phyloP scores from a whole-genome alignment of 2,113 vertebrate species.

The Clarias batrachus region DNA sequence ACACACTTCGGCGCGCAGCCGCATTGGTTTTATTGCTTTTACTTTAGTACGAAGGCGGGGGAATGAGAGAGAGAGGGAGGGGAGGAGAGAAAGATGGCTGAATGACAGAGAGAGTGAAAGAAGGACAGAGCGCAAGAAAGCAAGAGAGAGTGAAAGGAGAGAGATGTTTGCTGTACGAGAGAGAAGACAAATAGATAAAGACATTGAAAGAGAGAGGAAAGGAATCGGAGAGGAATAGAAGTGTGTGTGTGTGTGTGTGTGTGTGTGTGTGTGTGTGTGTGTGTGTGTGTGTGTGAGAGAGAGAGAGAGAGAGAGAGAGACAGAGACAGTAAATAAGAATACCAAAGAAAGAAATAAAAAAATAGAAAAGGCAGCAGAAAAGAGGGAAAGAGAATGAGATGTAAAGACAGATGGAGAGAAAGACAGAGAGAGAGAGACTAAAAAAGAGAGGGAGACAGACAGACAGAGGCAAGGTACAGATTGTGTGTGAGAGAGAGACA shows the following conservation, averaged over 20 bases:
- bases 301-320: background rate
- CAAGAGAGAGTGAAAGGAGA: slow-evolving; percentile 53
- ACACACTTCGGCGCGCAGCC: slow-evolving; percentile 25
- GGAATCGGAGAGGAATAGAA: background rate
- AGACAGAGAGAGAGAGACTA: background rate
- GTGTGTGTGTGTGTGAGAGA: no score
- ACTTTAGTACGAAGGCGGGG: slow-evolving; percentile 48
- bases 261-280: no score
- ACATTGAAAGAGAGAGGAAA: background rate
- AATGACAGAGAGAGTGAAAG: slow-evolving; percentile 69
- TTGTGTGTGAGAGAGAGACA: slow-evolving; percentile 43
- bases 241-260: no score
- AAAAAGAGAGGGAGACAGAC: background rate
- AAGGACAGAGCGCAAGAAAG: slow-evolving; percentile 51
- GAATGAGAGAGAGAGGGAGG: slow-evolving; percentile 52
- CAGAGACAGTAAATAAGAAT: slow-evolving; percentile 44
- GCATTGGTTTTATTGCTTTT: slow-evolving; percentile 53
- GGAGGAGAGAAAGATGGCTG: slow-evolving; percentile 26
- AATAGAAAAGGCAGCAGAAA: background rate
- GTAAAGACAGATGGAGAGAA: slow-evolving; percentile 22
- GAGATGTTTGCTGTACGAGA: slow-evolving; percentile 53
- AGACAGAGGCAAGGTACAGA: background rate
- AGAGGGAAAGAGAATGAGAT: background rate
- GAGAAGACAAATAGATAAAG: slow-evolving; percentile 56
- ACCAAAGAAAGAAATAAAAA: slow-evolving; percentile 33